Percentiles rank a stretch among this genome's conserved stretches.
These are phyloP conservation scores for Morpho helenor DNA, from an alignment of 2,888 invertebrate species.

Conservation along the genomic window DNA sequence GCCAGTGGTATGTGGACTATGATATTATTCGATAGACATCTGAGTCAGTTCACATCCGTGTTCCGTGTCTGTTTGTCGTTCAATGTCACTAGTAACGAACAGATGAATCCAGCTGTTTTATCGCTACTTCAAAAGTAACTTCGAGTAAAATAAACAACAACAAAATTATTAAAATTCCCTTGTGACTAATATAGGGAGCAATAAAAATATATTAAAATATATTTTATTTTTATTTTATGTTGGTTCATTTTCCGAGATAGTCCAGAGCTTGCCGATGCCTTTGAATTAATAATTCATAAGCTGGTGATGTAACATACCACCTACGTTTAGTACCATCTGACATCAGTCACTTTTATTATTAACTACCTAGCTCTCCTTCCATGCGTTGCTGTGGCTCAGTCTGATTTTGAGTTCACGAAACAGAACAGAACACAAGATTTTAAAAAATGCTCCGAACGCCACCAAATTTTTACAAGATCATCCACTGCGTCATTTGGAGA, in stretches of 20 bases:
- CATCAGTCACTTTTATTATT: background rate
- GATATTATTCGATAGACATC: conserved; percentile 19
- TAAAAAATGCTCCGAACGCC: no score
- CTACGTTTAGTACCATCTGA: conserved; percentile 15
- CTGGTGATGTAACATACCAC: conserved; percentile 29
- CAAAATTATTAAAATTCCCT: background rate
- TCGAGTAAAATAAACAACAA: background rate
- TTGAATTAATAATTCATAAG: conserved; percentile 57
- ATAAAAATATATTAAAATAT: no score
- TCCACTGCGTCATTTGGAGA: no score
- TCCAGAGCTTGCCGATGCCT: conserved; percentile 48
- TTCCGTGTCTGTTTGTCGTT: conserved; percentile 22
- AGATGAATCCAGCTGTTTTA: conserved; percentile 2
- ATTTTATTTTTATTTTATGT: no score
- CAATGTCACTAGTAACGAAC: conserved; percentile 26
- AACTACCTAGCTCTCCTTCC: background rate
- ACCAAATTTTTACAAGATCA: no score
- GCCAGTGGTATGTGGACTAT: conserved; percentile 12
- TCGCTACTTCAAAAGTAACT: background rate
- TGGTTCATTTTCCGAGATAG: conserved; percentile 60
- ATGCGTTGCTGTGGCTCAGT: no score
- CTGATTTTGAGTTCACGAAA: no score
- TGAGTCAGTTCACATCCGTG: conserved; percentile 37
- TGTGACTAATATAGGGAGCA: no score
- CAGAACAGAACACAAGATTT: no score